Base-by-base conservation (phyloP, 1,140 invertebrate genomes). In the Drosophila eugracilis region DNA sequence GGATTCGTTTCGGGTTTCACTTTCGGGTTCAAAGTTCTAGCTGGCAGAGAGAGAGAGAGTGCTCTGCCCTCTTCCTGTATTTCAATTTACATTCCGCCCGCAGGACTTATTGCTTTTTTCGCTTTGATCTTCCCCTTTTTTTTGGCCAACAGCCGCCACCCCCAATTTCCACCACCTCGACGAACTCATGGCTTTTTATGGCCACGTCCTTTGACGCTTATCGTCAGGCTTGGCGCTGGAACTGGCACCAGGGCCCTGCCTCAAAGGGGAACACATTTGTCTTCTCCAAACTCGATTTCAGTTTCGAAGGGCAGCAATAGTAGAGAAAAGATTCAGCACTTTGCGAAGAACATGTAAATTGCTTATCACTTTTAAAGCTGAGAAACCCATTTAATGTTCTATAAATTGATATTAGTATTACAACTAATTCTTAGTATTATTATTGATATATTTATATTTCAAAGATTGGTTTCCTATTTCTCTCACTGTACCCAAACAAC, bases 81-180 rank as follows among this genome's bases (percentile, higher is more conserved):
- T 84, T 81, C 81, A 85, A 85, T 85, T 85, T 86, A 47, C 69
- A 80, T 85, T 75, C 67, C 67, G 81, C 81, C 83, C 77, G 69
- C 69, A 85, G 81, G 72, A 77, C 73, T 77, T 85, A 75, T 72
- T 86, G 81, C 81, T 75, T 85, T 86, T 80, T 77, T 69, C 60
- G 74, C 81, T 85, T 85, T 85, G 76, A 85, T 74, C 76, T 85
- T 73, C 41, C 42, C 50, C 39, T 58, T 47, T 26, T n/a, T 62
- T 60, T 62, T 28, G 60, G 60, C 39, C 34, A 3, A 36, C 22
- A 21, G 19, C 57, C 34, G 26, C 30, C 24, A 9, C 37, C 36
- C 17, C 10, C 26, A 14, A 2, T 15, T 12, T 14, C 24, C 21
- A 36, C 34, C 17, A 50, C 28, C 49, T 28, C 30, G 24, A 21